A percentile compares a stretch with the other conserved stretches of the same genome.
Evolutionary conservation across 2,888 invertebrate species (phyloP).

Genomic region (Sclerodermus sp.): DNA sequence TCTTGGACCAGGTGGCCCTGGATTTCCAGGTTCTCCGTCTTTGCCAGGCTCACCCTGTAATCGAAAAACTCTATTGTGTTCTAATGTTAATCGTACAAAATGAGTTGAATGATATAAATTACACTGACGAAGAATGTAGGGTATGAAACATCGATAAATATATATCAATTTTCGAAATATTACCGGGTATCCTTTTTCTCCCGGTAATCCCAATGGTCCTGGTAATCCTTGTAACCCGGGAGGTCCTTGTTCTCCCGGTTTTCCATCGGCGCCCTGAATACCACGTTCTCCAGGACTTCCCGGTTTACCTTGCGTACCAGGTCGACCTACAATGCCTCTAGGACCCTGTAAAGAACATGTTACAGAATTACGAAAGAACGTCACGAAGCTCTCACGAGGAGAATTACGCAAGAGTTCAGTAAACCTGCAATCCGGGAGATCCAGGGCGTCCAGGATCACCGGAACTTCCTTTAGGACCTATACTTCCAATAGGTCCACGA

Average conservation of each 20-base stretch:
- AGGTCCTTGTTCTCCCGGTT: slow-evolving; percentile 79
- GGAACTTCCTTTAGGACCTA: slow-evolving; percentile 64
- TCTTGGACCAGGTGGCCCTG: slow-evolving; percentile 63
- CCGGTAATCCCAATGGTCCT: slow-evolving; percentile 76
- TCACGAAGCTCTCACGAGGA: too few species aligned
- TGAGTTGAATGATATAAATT: too few species aligned
- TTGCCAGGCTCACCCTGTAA: slow-evolving; percentile 75
- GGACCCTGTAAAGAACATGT: slow-evolving; percentile 58
- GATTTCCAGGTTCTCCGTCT: slow-evolving; percentile 76
- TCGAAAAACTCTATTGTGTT: too few species aligned
- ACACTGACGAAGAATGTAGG: slow-evolving; percentile 5
- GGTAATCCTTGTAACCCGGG: slow-evolving; percentile 80
- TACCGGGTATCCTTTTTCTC: slow-evolving; percentile 75
- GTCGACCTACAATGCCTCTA: slow-evolving; percentile 68
- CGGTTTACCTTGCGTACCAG: slow-evolving; percentile 71
- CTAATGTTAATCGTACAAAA: too few species aligned
- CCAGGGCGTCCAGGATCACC: slow-evolving; percentile 68
- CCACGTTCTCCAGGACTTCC: slow-evolving; percentile 75
- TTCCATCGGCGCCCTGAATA: slow-evolving; percentile 80
- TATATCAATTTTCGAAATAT: slow-evolving; percentile 1
- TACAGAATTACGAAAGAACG: background rate
- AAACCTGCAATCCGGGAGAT: slow-evolving; percentile 59
- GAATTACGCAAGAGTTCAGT: too few species aligned
- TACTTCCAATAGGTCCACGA: slow-evolving; percentile 62
- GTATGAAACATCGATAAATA: slow-evolving; percentile 4